A percentile compares a stretch with the other conserved stretches of the same genome.
Evolutionary conservation across 2,888 invertebrate genomes (phyloP).

Genomic region (Asteroscopus sphinx): DNA sequence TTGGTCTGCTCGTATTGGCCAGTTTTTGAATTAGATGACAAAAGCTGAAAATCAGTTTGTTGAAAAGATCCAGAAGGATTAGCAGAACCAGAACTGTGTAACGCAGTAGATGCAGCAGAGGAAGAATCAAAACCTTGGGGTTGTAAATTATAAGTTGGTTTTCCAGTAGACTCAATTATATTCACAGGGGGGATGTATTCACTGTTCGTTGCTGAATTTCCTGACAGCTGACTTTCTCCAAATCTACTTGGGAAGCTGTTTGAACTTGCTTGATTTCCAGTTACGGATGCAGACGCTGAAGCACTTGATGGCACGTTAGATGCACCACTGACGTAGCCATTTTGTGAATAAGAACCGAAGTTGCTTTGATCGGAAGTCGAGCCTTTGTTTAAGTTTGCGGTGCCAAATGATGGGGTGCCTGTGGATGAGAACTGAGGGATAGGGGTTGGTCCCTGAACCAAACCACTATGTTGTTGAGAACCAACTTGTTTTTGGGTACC

Average conservation of each 20-base stretch:
- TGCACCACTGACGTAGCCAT: background rate
- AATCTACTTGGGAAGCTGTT: constrained; percentile 24
- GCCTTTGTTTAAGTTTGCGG: background rate
- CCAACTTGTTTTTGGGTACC: background rate
- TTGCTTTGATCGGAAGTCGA: background rate
- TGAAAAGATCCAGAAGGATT: background rate
- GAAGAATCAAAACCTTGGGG: constrained; percentile 9
- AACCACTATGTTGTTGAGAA: background rate
- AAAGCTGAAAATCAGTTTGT: constrained; percentile 20
- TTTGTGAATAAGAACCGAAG: background rate
- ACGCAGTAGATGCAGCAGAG: constrained; percentile 4
- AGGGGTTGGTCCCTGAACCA: background rate
- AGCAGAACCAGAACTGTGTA: background rate
- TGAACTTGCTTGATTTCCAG: constrained; percentile 9
- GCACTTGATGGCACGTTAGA: constrained; percentile 14
- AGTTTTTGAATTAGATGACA: constrained; percentile 1
- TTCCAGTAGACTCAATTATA: constrained; percentile 8
- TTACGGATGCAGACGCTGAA: constrained; percentile 15
- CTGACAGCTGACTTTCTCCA: constrained; percentile 22
- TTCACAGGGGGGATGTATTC: background rate
- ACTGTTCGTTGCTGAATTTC: constrained; percentile 1
- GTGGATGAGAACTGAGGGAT: background rate
- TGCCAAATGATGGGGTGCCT: background rate
- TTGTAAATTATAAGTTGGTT: constrained; percentile 1
- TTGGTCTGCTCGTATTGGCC: background rate